Evolutionary conservation across 2,888 invertebrate species (phyloP).

Genomic region (Melolontha melolontha): DNA sequence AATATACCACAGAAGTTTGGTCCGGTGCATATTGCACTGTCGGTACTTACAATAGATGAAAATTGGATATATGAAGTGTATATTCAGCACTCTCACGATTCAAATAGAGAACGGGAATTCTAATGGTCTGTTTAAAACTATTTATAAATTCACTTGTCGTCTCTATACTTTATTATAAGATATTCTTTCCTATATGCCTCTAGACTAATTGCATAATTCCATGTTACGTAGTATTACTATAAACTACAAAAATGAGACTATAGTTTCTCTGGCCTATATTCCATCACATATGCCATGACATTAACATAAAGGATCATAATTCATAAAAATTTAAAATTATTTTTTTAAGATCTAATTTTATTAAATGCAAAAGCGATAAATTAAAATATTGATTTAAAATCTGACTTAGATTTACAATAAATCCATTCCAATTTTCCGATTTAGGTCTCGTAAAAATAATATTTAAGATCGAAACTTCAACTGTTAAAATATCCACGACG

Average conservation of each 20-base stretch:
- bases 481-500: slow-evolving; percentile 1
- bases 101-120: background rate
- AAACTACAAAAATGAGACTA: too few species aligned
- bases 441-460: slow-evolving; percentile 17
- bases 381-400: slow-evolving; percentile 18
- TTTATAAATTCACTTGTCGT: too few species aligned
- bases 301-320: background rate
- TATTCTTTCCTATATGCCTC: too few species aligned
- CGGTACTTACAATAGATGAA: slow-evolving; percentile 27
- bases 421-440: slow-evolving; percentile 10
- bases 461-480: slow-evolving; percentile 22
- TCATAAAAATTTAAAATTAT: slow-evolving; percentile 25
- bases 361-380: slow-evolving; percentile 19
- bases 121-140: too few species aligned
- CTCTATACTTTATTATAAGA: too few species aligned
- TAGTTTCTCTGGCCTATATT: background rate
- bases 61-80: slow-evolving; percentile 21
- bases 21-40: slow-evolving; percentile 20
- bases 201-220: too few species aligned
- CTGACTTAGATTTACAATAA: slow-evolving; percentile 28
- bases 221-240: too few species aligned
- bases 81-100: background rate
- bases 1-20: slow-evolving; percentile 24
- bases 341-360: slow-evolving; percentile 15
- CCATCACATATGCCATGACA: too few species aligned